These are phyloP conservation scores for Chalcis sispes DNA, from an alignment of 2,888 invertebrate species.

Conservation along the genomic window DNA sequence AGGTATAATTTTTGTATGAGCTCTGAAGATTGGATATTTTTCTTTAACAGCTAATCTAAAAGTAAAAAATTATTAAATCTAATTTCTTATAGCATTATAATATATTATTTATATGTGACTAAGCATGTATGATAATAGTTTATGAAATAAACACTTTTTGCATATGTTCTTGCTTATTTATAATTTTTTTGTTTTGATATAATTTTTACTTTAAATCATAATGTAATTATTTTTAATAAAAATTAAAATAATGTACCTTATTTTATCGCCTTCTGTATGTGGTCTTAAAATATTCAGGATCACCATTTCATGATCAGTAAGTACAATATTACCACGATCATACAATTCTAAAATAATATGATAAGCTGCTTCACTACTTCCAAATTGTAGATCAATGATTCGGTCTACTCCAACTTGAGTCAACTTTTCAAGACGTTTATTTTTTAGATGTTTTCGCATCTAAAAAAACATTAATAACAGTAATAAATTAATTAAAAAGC, in stretches of 20 bases:
- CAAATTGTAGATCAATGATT: constrained; percentile 96
- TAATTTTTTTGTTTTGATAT: not conserved
- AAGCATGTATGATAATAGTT: too few species aligned
- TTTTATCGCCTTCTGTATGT: constrained; percentile 92
- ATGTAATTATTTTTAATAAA: not conserved
- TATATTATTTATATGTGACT: too few species aligned
- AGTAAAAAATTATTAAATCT: constrained; percentile 38
- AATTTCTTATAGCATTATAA: too few species aligned
- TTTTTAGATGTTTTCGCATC: constrained; percentile 97
- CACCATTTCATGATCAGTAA: constrained; percentile 92
- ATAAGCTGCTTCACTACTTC: constrained; percentile 93
- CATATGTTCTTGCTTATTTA: not conserved
- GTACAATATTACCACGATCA: constrained; percentile 95
- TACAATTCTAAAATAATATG: constrained; percentile 97
- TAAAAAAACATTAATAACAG: constrained; percentile 72
- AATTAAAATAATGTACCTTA: constrained; percentile 78
- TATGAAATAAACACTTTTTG: too few species aligned
- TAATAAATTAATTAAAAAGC: constrained; percentile 16
- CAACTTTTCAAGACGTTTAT: constrained; percentile 92
- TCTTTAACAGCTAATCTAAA: constrained; percentile 92
- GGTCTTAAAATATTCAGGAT: constrained; percentile 96
- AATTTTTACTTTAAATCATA: constrained; percentile 12
- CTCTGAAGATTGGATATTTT: constrained; percentile 89
- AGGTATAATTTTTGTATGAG: constrained; percentile 80
- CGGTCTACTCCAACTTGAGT: constrained; percentile 94